Percentiles rank a stretch among this genome's conserved stretches.
These are phyloP conservation scores for Anomalospiza imberbis DNA, from an alignment of 2,797 vertebrate species.

Conservation along the genomic window DNA sequence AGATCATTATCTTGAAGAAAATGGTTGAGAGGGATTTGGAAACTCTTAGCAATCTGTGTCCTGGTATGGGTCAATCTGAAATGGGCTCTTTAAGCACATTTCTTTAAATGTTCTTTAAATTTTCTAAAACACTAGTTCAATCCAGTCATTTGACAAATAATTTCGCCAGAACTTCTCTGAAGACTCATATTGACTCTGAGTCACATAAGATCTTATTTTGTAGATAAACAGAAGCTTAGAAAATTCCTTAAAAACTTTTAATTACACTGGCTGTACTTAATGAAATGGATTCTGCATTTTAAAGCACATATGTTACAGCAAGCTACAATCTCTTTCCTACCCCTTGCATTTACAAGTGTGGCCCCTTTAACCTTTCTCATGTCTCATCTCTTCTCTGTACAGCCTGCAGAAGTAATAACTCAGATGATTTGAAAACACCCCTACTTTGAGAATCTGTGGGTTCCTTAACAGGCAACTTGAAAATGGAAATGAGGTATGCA, in stretches of 20 bases:
- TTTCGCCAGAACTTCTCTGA: neutral
- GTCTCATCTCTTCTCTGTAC: neutral
- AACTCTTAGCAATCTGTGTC: neutral
- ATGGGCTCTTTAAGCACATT: neutral
- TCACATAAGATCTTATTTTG: neutral
- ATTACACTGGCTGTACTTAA: neutral
- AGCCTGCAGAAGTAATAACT: neutral
- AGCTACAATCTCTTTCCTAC: neutral
- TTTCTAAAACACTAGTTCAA: neutral
- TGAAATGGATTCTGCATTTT: neutral
- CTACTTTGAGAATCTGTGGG: neutral
- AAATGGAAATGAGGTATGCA: neutral
- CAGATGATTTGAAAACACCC: neutral
- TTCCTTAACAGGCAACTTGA: neutral
- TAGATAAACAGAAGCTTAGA: neutral
- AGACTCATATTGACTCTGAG: neutral
- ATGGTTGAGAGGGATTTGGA: neutral
- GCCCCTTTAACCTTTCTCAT: neutral
- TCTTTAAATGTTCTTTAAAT: neutral
- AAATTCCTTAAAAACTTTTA: neutral
- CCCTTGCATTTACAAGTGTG: neutral
- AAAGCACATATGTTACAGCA: neutral
- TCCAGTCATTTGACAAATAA: neutral
- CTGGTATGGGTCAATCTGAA: neutral
- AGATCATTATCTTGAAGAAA: neutral